Conservation (phyloP, 2,113 vertebrate genomes). For the Camelus bactrianus region DNA sequence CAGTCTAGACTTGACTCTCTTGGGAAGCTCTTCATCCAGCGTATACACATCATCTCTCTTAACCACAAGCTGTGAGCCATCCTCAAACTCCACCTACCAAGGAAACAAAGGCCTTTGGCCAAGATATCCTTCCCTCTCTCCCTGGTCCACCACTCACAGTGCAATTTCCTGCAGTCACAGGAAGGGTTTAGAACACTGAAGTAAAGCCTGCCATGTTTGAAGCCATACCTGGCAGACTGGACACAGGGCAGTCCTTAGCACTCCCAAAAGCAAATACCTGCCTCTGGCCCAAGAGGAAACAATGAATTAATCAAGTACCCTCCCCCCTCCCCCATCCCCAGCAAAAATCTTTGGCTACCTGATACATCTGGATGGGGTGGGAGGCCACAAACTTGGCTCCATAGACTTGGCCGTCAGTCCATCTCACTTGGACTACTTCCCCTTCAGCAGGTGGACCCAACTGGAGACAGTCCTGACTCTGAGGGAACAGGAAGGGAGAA, state of each 20-base stretch:
- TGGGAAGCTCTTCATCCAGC: conserved; percentile 97
- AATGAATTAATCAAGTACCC: background rate
- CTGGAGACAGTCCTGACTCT: conserved; percentile 95
- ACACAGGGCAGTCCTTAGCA: background rate
- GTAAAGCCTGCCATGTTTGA: background rate
- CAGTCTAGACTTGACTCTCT: conserved; percentile 97
- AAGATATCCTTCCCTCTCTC: background rate
- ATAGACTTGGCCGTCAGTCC: conserved; percentile 97
- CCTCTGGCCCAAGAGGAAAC: background rate
- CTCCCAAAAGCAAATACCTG: conserved; percentile 18
- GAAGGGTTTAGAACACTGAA: background rate
- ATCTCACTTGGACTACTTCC: conserved; percentile 95
- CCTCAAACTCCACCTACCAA: conserved; percentile 97
- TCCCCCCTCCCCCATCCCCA: background rate
- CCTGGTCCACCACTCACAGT: background rate
- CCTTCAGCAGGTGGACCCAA: conserved; percentile 94
- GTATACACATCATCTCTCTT: conserved; percentile 98
- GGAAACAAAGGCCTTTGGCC: conserved; percentile 2
- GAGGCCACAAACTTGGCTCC: conserved; percentile 97
- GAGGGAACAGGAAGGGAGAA: conserved; percentile 57
- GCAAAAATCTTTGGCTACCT: conserved; percentile 88
- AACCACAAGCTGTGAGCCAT: conserved; percentile 96
- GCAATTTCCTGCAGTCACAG: background rate
- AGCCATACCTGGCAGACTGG: background rate
- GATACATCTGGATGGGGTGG: conserved; percentile 97